Conservation (phyloP, 2,888 invertebrate genomes). For the Phlogophora meticulosa region DNA sequence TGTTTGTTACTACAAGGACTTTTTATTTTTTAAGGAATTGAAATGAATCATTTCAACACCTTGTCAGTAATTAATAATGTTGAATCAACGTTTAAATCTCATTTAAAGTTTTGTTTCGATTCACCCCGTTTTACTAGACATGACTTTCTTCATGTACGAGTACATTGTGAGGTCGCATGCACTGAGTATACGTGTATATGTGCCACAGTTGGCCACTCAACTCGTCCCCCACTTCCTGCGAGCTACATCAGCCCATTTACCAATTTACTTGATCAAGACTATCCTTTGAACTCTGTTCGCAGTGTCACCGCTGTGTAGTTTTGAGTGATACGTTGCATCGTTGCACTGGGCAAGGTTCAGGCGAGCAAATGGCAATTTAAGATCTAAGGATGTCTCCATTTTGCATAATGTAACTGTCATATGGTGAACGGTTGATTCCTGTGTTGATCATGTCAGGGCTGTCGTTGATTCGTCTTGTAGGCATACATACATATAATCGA, state of each 20-base stretch:
- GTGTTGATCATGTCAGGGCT: no score
- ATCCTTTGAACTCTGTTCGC: slow-evolving; percentile 66
- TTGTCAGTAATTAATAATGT: no score
- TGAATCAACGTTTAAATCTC: no score
- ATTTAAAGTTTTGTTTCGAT: no score
- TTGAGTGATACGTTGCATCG: slow-evolving; percentile 37
- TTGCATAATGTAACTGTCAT: not conserved
- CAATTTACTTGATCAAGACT: slow-evolving; percentile 82
- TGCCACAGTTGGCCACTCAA: slow-evolving; percentile 62
- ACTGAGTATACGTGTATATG: slow-evolving; percentile 23
- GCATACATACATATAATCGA: no score
- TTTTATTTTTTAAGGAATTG: no score
- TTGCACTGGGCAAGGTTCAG: slow-evolving; percentile 41
- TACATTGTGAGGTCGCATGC: slow-evolving; percentile 29
- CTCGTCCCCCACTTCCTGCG: slow-evolving; percentile 83
- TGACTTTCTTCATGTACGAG: slow-evolving; percentile 43
- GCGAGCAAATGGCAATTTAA: slow-evolving; percentile 5
- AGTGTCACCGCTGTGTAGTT: slow-evolving; percentile 62
- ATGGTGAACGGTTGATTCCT: not conserved
- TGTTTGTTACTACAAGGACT: no score
- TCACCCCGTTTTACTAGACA: no score
- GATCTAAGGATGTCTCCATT: not conserved
- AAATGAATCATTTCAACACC: no score
- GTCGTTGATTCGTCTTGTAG: no score
- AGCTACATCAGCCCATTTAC: slow-evolving; percentile 77